Evolutionary conservation across 2,797 vertebrate species (phyloP).

Genomic region (Takifugu rubripes): DNA sequence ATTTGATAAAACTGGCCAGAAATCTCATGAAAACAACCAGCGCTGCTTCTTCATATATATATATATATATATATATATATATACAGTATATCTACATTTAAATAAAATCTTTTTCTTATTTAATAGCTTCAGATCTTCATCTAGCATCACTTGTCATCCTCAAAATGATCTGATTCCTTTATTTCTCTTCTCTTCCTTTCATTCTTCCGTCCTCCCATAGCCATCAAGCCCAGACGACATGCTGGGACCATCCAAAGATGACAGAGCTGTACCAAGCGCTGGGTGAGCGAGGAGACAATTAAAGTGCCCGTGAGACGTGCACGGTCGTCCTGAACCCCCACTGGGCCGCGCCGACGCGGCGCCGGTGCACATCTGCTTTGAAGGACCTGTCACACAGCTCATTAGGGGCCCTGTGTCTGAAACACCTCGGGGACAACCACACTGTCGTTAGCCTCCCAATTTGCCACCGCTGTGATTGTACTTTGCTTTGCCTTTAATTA

Average conservation of each 20-base stretch:
- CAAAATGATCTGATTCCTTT: not conserved
- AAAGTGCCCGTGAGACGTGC: conserved; percentile 20
- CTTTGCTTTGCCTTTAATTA: conserved; percentile 67
- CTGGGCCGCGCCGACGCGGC: conserved; percentile 22
- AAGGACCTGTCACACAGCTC: conserved; percentile 50
- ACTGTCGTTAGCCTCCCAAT: conserved; percentile 62
- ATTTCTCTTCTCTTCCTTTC: conserved; percentile 10
- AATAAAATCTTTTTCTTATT: conserved; percentile 5
- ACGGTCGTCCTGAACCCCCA: conserved; percentile 20
- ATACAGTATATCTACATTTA: too few relatives aligned
- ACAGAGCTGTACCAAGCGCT: conserved; percentile 93
- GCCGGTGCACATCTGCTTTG: conserved; percentile 21
- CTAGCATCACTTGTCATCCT: conserved; percentile 16
- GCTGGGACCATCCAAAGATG: conserved; percentile 99
- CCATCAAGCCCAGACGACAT: conserved; percentile 97
- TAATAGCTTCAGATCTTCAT: conserved; percentile 16
- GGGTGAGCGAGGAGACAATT: conserved; percentile 80
- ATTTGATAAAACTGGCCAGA: conserved; percentile 23
- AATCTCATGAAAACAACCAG: not conserved
- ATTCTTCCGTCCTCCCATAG: conserved; percentile 62
- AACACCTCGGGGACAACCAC: conserved; percentile 50
- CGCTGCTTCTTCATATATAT: too few relatives aligned
- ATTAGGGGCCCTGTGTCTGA: conserved; percentile 55
- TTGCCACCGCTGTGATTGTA: conserved; percentile 58
- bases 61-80: too few relatives aligned